Base-by-base conservation (phyloP, 2,888 invertebrate genomes). In the Mythimna ferrago region DNA sequence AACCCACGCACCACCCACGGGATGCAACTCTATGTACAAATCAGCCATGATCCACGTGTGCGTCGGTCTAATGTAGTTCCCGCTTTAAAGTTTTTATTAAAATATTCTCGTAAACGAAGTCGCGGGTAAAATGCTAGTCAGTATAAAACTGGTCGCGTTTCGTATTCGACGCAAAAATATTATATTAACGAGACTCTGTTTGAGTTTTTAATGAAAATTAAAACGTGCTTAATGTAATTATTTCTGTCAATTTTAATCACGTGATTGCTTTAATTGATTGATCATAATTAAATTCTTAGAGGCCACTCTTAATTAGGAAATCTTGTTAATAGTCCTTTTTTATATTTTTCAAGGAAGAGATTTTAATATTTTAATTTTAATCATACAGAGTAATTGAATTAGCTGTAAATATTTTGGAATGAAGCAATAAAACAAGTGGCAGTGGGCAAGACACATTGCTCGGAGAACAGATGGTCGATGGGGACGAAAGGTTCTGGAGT, bases 221-320 rank as follows among this genome's bases (percentile, higher is more conserved):
- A 76, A 66, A 73, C 19, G 19, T 66, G 53, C 57, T 16, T 75
- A 67, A 71, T 56, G 41, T 41, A 61, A 81, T 84, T 78, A 78
- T 48, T 53, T n/a, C 60, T 73, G 82, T 74, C 72, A 82, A 82
- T 74, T 82, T 82, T 76, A 69, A 74, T 79, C 32, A 72, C 44
- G 56, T 62, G 10, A 71, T 54, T 68, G 35, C 38, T 64, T 32
- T 53, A 68, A 71, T 71, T 60, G 38, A 68, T 53, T 62, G 32
- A 44, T 21, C 1, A 32, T 66, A 41, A 51, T 26, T n/a, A 63
- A 58, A 67, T 58, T 80, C 0, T 74, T 38, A 57, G 26, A 5
- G 9, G 51, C 21, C 51, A 51, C 16, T 66, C 32, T 75, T 73
- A 41, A 73, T 75, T 41, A 58, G 7, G 26, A 65, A 0, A 48